A percentile compares a stretch with the other conserved stretches of the same genome.
These are phyloP conservation scores for Proterorhinus semilunaris DNA, from an alignment of 2,113 vertebrate species.

Conservation along the genomic window DNA sequence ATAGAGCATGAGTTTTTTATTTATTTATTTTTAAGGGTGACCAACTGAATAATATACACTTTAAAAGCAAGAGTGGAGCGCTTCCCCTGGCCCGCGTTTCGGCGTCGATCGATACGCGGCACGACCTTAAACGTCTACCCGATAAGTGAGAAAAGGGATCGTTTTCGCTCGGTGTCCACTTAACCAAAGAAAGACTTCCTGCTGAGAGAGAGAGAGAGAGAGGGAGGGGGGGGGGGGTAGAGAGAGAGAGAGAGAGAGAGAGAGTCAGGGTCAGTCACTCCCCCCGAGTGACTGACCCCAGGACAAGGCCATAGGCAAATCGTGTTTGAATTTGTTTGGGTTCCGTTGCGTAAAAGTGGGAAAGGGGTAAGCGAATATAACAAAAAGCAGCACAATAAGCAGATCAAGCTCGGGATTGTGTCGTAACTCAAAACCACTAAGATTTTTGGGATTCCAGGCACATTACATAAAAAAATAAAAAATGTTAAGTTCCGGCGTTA, in stretches of 20 bases:
- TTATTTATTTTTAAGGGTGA: constrained; percentile 56
- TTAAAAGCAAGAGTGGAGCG: not conserved
- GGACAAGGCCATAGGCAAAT: constrained; percentile 33
- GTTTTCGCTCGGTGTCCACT: constrained; percentile 45
- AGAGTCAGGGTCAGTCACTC: too few relatives aligned
- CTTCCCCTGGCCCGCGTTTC: constrained; percentile 1
- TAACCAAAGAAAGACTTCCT: constrained; percentile 37
- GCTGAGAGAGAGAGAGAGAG: constrained; percentile 10
- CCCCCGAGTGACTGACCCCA: too few relatives aligned
- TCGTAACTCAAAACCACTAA: too few relatives aligned
- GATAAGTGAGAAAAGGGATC: constrained; percentile 54
- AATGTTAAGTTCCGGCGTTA: too few relatives aligned
- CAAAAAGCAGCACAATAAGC: too few relatives aligned
- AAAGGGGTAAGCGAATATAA: too few relatives aligned
- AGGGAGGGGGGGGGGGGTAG: too few relatives aligned
- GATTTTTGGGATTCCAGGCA: too few relatives aligned
- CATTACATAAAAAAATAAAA: too few relatives aligned
- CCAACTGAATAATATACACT: constrained; percentile 17
- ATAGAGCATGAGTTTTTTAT: not conserved
- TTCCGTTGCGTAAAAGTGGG: too few relatives aligned
- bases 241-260: too few relatives aligned
- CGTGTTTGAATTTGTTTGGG: not conserved
- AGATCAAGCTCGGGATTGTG: too few relatives aligned
- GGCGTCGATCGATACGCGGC: constrained; percentile 43
- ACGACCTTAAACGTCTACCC: constrained; percentile 60